Evolutionary conservation across 2,888 invertebrate genomes (phyloP).

Genomic region (Patella ulyssiponensis): DNA sequence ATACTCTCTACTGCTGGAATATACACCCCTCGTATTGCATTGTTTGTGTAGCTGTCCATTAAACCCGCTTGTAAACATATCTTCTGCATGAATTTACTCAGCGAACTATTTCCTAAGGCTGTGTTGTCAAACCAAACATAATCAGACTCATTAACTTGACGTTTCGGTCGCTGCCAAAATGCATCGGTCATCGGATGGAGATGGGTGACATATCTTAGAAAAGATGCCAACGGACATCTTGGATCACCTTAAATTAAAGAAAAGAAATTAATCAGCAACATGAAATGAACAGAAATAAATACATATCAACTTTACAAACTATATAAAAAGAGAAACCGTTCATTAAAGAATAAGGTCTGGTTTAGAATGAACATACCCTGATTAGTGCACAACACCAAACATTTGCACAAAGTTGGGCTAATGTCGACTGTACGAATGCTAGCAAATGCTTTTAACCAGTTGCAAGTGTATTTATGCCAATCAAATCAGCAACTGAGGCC

Average conservation of each 20-base stretch:
- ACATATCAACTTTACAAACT: no score
- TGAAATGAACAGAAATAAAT: no score
- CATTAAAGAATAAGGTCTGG: no score
- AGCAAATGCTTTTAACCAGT: no score
- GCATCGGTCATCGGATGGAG: conserved; percentile 65
- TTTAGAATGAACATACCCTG: no score
- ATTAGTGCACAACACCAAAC: no score
- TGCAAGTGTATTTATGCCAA: no score
- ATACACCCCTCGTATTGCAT: conserved; percentile 62
- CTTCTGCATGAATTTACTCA: conserved; percentile 54
- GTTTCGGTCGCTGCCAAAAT: conserved; percentile 64
- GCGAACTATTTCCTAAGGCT: conserved; percentile 61
- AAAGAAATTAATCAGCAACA: not conserved
- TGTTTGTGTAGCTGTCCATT: conserved; percentile 61
- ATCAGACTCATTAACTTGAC: conserved; percentile 53
- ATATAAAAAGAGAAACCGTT: no score
- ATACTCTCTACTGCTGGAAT: conserved; percentile 59
- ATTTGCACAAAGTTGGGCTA: no score
- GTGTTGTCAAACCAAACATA: conserved; percentile 65
- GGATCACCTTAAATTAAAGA: conserved; percentile 52
- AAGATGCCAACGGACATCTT: conserved; percentile 60
- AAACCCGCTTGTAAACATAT: conserved; percentile 49
- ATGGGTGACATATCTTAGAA: conserved; percentile 58
- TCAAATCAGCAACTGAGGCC: no score
- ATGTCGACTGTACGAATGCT: no score